Evolutionary conservation across 2,113 vertebrate genomes (phyloP).

Genomic region (Sigmodon hispidus): DNA sequence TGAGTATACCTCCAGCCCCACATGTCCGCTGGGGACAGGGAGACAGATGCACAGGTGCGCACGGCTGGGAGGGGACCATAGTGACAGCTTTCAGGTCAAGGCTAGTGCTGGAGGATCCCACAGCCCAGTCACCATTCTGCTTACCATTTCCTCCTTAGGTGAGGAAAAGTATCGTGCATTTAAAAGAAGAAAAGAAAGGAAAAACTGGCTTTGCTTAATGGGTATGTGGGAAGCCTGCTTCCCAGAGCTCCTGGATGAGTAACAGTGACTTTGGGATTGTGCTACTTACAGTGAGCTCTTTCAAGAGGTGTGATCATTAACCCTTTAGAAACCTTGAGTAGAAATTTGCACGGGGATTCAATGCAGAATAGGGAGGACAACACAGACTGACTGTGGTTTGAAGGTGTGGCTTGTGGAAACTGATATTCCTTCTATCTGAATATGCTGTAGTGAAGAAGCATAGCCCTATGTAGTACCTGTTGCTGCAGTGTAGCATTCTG

Average conservation of each 20-base stretch:
- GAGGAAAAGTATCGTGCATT: not conserved
- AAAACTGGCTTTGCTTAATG: not conserved
- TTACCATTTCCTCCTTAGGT: not conserved
- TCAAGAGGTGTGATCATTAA: not conserved
- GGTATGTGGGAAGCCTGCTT: not conserved
- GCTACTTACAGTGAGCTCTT: not conserved
- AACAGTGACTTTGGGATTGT: not conserved
- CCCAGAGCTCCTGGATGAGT: not conserved
- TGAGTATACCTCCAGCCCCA: slow-evolving; percentile 40
- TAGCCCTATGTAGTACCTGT: not conserved
- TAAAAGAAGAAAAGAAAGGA: not conserved
- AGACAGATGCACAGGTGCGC: not conserved
- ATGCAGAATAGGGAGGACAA: not conserved
- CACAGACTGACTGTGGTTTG: not conserved
- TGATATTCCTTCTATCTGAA: not conserved
- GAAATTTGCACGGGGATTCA: not conserved
- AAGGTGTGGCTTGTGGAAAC: not conserved
- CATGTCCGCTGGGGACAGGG: not conserved
- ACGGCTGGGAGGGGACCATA: not conserved
- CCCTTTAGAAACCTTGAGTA: not conserved
- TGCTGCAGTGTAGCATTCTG: not conserved
- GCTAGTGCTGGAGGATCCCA: not conserved
- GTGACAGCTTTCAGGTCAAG: not conserved
- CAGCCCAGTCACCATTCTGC: not conserved
- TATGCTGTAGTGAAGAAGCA: rapidly evolving